Evolutionary conservation across 2,113 vertebrate genomes (phyloP), one percentile per base, ranked within the genome.

Genomic region (Oenanthe oenanthe): DNA sequence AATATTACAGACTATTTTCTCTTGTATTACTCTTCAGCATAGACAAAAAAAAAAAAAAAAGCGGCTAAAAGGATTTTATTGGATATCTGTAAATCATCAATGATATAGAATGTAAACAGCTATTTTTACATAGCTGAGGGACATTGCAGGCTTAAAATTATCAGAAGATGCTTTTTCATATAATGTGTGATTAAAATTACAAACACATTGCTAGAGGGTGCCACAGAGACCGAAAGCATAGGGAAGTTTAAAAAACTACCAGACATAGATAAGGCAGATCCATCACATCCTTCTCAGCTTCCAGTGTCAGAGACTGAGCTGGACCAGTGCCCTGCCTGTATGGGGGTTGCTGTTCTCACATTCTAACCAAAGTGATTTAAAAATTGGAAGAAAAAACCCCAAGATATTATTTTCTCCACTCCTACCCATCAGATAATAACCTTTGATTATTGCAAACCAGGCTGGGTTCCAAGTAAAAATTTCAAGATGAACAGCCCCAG

Each of bases 381-480:
- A 88, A 66, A 22, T 17, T 80, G 31, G 29, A 66, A 18, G 10
- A 3, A 73, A 89, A 85, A 57, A 29, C 0, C 2, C 24, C 12
- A 16, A 29, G 16, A 22, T 58, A 32, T 42, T 72, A 9, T 92
- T 89, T 92, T 73, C 20, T 75, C 22, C 51, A 51, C 42, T 65
- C 61, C 48, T 76, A 70, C 29, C 4, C 9, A 34, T 36, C 45
- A 42, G 26, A 75, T 75, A 73, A 45, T 25, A 85, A 63, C 32
- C 25, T 72, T 17, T 42, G 58, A 57, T 68, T 78, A 73, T 63
- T 73, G 63, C 24, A 71, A 71, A 58, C 53, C 2, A 5, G 32
- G 54, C 42, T 85, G 47, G 34, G 66, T 93, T 95, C 74, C 78
- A 89, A 89, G 50, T 36, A 56, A 40, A 85, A 73, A 92, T 85